These are phyloP conservation scores for Aramus guarauna DNA, from an alignment of 2,113 vertebrate species.

Conservation along the genomic window DNA sequence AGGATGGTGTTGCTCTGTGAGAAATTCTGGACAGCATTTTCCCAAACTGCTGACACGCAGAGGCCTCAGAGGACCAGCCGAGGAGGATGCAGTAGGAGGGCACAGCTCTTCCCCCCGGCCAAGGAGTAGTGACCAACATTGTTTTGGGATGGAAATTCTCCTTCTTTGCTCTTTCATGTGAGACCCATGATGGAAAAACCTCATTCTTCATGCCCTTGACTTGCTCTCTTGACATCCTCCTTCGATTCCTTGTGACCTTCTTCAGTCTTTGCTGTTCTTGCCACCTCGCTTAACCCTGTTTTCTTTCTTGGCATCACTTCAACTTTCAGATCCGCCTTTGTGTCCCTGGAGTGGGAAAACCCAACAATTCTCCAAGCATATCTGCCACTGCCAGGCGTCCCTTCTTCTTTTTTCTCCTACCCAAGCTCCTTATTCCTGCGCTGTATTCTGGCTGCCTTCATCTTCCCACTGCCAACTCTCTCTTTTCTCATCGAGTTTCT, in stretches of 20 bases:
- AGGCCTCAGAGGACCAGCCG: neutral
- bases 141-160: neutral
- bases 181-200: neutral
- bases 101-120: neutral
- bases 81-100: neutral
- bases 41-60: neutral
- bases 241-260: neutral
- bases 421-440: constrained; percentile 33
- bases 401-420: neutral
- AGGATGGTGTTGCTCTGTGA: neutral
- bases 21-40: neutral
- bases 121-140: accelerated
- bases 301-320: constrained; percentile 12
- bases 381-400: neutral
- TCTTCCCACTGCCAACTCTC: constrained; percentile 14
- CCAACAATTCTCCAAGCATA: constrained; percentile 10
- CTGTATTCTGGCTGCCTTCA: constrained; percentile 16
- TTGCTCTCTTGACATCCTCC: neutral
- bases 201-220: neutral
- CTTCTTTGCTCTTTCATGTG: neutral
- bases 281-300: neutral
- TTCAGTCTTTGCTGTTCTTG: neutral
- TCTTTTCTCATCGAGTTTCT: constrained; percentile 20
- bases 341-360: neutral
- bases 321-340: neutral